phyloP scores from a whole-genome alignment of 1,140 invertebrate species.

The Oryctes rhinoceros region DNA sequence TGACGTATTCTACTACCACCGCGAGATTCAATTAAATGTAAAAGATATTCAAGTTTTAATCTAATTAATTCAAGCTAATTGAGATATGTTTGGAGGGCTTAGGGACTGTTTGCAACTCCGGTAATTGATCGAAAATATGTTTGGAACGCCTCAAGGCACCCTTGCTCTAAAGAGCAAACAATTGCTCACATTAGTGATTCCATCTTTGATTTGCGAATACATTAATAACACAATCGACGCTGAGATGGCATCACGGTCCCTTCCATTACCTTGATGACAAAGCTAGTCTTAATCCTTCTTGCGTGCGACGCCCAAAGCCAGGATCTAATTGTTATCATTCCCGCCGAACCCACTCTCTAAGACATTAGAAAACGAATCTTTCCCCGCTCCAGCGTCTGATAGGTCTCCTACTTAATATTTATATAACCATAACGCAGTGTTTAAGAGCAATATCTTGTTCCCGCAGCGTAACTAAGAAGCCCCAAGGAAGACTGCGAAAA shows the following conservation, averaged over 20 bases:
- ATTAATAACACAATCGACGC: slow-evolving; percentile 55
- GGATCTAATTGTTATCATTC: slow-evolving; percentile 55
- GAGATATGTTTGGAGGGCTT: not conserved
- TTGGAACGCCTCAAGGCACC: slow-evolving; percentile 37
- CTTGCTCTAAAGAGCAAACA: slow-evolving; percentile 46
- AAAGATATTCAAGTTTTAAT: slow-evolving; percentile 1
- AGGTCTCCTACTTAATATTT: slow-evolving; percentile 40
- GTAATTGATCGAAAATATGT: slow-evolving; percentile 44
- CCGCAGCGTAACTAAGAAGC: not conserved
- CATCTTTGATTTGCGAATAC: slow-evolving; percentile 56
- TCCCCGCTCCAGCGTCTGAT: not conserved
- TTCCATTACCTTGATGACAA: slow-evolving; percentile 58
- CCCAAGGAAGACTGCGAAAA: slow-evolving; percentile 1
- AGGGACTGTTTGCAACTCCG: not conserved
- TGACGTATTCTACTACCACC: not conserved
- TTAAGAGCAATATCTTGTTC: slow-evolving; percentile 41
- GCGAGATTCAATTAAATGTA: too few species aligned
- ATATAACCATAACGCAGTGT: slow-evolving; percentile 40
- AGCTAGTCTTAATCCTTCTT: slow-evolving; percentile 54
- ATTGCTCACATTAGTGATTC: slow-evolving; percentile 54
- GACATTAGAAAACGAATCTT: not conserved
- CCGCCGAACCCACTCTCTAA: not conserved
- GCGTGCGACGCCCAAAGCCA: slow-evolving; percentile 47
- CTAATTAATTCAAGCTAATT: slow-evolving; percentile 1
- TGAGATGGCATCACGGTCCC: slow-evolving; percentile 41